Base-by-base conservation (phyloP, 2,888 invertebrate species). In the Callyntrura guangdongensis region DNA sequence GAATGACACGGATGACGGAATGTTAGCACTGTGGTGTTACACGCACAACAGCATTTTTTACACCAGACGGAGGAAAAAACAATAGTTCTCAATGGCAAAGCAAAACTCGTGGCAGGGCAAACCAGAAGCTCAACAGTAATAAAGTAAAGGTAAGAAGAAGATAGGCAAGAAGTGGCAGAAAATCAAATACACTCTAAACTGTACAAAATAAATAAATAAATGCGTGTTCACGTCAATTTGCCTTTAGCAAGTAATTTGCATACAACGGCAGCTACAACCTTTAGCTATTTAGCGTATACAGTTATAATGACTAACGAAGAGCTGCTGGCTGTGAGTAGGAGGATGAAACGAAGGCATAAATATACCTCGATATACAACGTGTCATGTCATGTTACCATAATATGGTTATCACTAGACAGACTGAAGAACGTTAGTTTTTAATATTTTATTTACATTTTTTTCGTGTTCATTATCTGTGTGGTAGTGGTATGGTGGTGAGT, bases 81-180 rank as follows among this genome's bases (percentile, higher is more conserved):
- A 47, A 25, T 5, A 25, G 56, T 82, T 92, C 77, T 92, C 92
- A 92, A 92, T 92, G 90, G 84, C 92, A 90, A 84, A 90, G n/a
- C 53, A 45, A 92, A 81, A 86, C 92, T 90, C 92, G 92, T 92
- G 92, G 92, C 92, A 92, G 84, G 86, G 86, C 64, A 88, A 90
- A 86, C 90, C 82, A 86, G 85, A 67, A 82, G 86, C 86, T 81
- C 82, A 90, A 47, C 77, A 74, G 82, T 25, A 25, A 27, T 53
- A 79, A 14, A 79, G 79, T 79, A 79, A 79, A 79, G 74, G 74
- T 49, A 74, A 84, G 81, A 47, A 27, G 27, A 25, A 45, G 45
- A 64, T 3, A 72, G 22, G 49, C 45, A 72, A n/a, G 45, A 72
- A 72, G 36, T 69, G 22, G 49, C 45, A 72, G 45, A 72, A 72